Evolutionary conservation across 2,888 invertebrate genomes (phyloP).

Genomic region (Melanargia galathea): DNA sequence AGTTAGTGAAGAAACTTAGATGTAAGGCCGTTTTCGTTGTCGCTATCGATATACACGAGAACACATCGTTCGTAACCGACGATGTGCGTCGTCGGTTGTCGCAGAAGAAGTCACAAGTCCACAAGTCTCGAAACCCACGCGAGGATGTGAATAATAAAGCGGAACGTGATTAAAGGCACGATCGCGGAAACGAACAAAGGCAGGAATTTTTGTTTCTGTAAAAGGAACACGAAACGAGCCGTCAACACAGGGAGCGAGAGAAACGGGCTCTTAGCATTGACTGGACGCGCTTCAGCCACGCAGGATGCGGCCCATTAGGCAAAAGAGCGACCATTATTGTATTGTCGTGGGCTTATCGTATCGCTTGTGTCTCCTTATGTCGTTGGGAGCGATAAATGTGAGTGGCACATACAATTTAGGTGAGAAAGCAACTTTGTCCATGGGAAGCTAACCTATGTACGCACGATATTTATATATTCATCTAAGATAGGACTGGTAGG

Average conservation of each 20-base stretch:
- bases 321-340: conserved; percentile 77
- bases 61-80: conserved; percentile 51
- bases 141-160: conserved; percentile 56
- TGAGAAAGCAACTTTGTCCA: conserved; percentile 8
- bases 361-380: conserved; percentile 70
- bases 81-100: conserved; percentile 34
- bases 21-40: conserved; percentile 47
- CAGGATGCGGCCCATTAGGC: conserved; percentile 79
- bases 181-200: conserved; percentile 44
- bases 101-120: conserved; percentile 28
- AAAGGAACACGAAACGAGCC: conserved; percentile 12
- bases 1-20: conserved; percentile 25
- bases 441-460: neutral
- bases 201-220: conserved; percentile 44
- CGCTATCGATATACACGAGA: conserved; percentile 54
- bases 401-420: conserved; percentile 27
- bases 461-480: neutral
- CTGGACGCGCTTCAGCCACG: conserved; percentile 69
- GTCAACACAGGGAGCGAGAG: conserved; percentile 54
- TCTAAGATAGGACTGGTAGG: neutral
- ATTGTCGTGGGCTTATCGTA: conserved; percentile 79
- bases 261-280: conserved; percentile 71
- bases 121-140: conserved; percentile 55
- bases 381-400: conserved; percentile 54
- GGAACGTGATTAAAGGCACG: conserved; percentile 44